phyloP scores from a whole-genome alignment of 2,113 vertebrate genomes.

The Alethe castanea region DNA sequence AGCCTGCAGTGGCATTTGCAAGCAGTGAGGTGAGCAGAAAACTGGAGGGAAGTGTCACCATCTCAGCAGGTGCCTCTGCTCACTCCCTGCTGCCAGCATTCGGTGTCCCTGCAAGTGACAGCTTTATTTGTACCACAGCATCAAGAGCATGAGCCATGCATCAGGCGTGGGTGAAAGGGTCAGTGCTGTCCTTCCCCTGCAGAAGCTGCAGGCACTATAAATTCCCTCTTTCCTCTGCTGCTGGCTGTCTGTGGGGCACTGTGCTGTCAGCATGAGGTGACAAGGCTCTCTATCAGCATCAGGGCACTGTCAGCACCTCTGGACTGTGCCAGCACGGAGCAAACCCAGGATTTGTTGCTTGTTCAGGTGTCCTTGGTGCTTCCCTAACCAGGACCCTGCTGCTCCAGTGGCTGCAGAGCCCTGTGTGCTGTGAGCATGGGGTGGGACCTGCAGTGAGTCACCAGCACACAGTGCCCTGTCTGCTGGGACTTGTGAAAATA shows the following conservation, averaged over 20 bases:
- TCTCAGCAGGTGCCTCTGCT: neutral
- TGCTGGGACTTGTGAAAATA: neutral
- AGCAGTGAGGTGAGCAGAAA: neutral
- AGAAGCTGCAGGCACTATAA: neutral
- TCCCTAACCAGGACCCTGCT: fast-evolving
- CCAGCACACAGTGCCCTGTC: neutral
- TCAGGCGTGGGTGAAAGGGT: neutral
- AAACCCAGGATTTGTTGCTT: neutral
- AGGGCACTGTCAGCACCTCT: neutral
- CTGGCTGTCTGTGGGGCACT: neutral
- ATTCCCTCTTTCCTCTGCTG: neutral
- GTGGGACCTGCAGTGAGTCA: fast-evolving
- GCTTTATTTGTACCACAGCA: neutral
- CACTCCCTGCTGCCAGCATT: fast-evolving
- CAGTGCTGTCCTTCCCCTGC: neutral
- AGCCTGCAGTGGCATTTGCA: fast-evolving
- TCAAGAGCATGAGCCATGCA: neutral
- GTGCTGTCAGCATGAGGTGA: neutral
- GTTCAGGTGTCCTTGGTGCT: neutral
- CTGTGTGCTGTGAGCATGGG: fast-evolving
- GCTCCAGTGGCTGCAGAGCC: fast-evolving
- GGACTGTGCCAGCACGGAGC: fast-evolving
- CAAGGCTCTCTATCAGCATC: neutral
- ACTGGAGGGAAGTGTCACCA: fast-evolving
- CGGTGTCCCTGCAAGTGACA: neutral